These are phyloP conservation scores for Cyprinella venusta DNA, from an alignment of 2,797 vertebrate species.

Conservation along the genomic window DNA sequence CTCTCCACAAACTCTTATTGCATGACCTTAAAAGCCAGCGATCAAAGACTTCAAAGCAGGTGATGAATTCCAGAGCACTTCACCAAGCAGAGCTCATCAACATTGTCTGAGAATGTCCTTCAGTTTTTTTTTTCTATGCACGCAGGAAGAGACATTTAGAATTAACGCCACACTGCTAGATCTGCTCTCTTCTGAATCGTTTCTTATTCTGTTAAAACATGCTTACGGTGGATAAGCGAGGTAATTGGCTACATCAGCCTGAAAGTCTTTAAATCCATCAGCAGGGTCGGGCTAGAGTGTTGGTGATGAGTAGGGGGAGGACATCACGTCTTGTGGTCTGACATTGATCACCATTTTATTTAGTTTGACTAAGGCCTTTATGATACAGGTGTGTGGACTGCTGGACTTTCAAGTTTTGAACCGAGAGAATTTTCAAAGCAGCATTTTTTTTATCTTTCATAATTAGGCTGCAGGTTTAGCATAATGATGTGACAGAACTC, in stretches of 20 bases:
- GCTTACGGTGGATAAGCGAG: conserved; percentile 13
- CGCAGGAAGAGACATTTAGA: conserved; percentile 21
- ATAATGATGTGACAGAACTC: background rate
- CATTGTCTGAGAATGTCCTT: conserved; percentile 53
- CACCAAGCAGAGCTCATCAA: conserved; percentile 45
- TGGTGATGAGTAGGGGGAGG: conserved; percentile 29
- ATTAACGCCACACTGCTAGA: conserved; percentile 28
- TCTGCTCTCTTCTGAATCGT: conserved; percentile 4
- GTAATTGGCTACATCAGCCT: conserved; percentile 51
- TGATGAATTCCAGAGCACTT: conserved; percentile 70
- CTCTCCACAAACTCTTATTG: conserved; percentile 47
- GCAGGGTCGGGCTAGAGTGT: conserved; percentile 39
- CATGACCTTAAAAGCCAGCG: conserved; percentile 63
- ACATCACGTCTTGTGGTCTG: conserved; percentile 25
- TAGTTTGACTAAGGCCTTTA: conserved; percentile 54
- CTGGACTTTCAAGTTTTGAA: background rate
- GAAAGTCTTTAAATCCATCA: conserved; percentile 45
- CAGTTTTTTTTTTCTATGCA: conserved; percentile 20
- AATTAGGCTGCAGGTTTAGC: background rate
- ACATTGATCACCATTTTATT: conserved; percentile 57
- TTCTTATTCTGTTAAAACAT: conserved; percentile 21
- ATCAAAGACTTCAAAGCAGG: conserved; percentile 47
- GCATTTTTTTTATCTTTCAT: background rate
- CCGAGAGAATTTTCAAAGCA: background rate
- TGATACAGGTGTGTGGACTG: conserved; percentile 31